Evolutionary conservation across 2,888 invertebrate genomes (phyloP), one percentile per base, ranked within the genome.

Genomic region (Troglohyphantes excavatus): DNA sequence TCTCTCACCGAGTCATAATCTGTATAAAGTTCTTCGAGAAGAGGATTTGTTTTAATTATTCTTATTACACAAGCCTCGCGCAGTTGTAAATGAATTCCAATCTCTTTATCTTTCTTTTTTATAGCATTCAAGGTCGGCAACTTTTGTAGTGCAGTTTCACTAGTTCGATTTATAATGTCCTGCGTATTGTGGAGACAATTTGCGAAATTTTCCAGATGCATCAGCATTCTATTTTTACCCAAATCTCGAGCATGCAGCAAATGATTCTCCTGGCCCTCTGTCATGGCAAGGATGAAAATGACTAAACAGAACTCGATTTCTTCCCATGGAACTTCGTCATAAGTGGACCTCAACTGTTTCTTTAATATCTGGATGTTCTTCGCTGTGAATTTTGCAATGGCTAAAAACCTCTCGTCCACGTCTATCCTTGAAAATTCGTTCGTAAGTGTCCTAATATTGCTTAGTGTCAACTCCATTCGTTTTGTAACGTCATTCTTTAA

Each of bases 251-350:
- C 9, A 19, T 78, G 59, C 2, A 78, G 13, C 23, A 78, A 11
- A 61, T 78, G 11, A 0, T 17, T 78, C 19, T 61, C 78, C 17
- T 39, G 21, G 26, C n/a, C 26, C 17, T 61, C 5, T 13, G 33
- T 61, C 2, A 7, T n/a, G 6, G 43, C 17, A 6, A 6, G 0
- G 26, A 78, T 0, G 19, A 78, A 78, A 27, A 21, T n/a, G 26
- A 59, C n/a, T 9, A 78, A 29, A 21, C 61, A 63, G 19, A 78
- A 78, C 27, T 61, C 78, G 19, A 61, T 46, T 19, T 78, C 78
- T 78, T 78, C 78, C 78, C 78, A 78, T 23, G 78, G 61, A n/a
- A 78, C 7, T 19, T 1, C 19, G 23, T n/a, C 26, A 43, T 61
- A 78, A 11, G 61, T 78, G 1, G 19, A 17, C 26, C 19, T 78